Evolutionary conservation across 2,888 invertebrate species (phyloP).

Genomic region (Acronicta aceris): DNA sequence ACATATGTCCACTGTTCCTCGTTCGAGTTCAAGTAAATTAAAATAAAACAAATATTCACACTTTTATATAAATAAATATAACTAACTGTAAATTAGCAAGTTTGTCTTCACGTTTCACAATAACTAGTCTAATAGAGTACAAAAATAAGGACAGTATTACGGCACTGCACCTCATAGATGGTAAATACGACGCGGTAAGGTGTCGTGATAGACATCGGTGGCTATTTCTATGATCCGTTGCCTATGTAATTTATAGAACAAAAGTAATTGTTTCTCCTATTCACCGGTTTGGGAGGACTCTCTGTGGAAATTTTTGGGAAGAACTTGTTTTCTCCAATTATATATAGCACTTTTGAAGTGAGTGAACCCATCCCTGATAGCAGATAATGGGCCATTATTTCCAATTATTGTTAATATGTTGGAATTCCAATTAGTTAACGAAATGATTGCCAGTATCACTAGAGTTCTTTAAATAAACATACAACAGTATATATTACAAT

Average conservation of each 20-base stretch:
- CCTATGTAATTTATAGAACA: not conserved
- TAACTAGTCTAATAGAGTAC: conserved; percentile 61
- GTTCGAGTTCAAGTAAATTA: conserved; percentile 12
- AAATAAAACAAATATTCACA: conserved; percentile 56
- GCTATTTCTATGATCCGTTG: conserved; percentile 31
- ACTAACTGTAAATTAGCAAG: conserved; percentile 71
- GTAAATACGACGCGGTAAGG: conserved; percentile 36
- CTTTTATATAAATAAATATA: conserved; percentile 63
- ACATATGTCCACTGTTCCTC: conserved; percentile 21
- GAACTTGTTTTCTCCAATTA: too few species aligned
- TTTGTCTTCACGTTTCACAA: conserved; percentile 66
- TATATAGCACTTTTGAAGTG: too few species aligned
- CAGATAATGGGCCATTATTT: too few species aligned
- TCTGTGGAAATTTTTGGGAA: too few species aligned
- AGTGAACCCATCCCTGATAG: too few species aligned
- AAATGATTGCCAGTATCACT: too few species aligned
- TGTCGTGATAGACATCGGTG: conserved; percentile 21
- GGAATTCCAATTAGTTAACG: too few species aligned
- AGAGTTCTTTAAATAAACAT: too few species aligned
- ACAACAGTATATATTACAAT: too few species aligned
- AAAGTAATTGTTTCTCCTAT: too few species aligned
- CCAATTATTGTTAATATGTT: too few species aligned
- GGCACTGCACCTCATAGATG: conserved; percentile 64
- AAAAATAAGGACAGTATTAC: conserved; percentile 66
- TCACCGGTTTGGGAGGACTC: too few species aligned